Evolutionary conservation across 2,113 vertebrate genomes (phyloP), one percentile per base, ranked within the genome.

Genomic region (Paracanthobrama guichenoti): DNA sequence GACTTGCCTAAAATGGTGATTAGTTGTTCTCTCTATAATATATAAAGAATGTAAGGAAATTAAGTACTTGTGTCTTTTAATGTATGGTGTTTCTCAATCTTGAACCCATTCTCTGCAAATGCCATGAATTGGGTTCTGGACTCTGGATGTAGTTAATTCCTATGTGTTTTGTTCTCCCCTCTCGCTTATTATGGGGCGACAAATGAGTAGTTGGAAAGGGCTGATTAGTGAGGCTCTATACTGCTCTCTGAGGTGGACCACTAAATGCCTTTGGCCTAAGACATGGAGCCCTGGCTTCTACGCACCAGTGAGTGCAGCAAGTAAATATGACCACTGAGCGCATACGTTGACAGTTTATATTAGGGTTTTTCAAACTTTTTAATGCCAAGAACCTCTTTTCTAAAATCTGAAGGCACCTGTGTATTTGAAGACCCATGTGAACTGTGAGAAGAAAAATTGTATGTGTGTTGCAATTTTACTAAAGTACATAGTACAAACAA

Each of bases 41-140:
- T 62, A 10, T 46, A 20, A 39, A 39, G 53, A 59, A 78, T 35
- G 74, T 13, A 59, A 59, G 20, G 28, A 28, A 78, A 59, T 57
- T 0, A 42, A 71, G 67, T 71, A 73, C 71, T 12, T 79, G 39
- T 26, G 59, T 24, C 13, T 46, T 39, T 62, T 73, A 14, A 24
- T 73, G 71, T 79, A 44, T 79, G 8, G n/a, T 28, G 77, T 16
- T 62, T 50, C 24, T 39, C 22, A 79, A 31, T 94, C 89, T 91
- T 91, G 80, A 84, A 92, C 24, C 35, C 14, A 46, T 76, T 84
- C 31, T 53, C 22, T 57, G 59, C 26, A 11, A 71, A 69, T 4
- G 22, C 20, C 79, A 50, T 82, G 13, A 55, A 71, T 31, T 82
- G 80, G 28, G 13, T 57, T 69, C 28, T 81, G 79, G 79, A 79